Evolutionary conservation across 2,113 vertebrate genomes (phyloP).

Genomic region (Nothoprocta perdicaria): DNA sequence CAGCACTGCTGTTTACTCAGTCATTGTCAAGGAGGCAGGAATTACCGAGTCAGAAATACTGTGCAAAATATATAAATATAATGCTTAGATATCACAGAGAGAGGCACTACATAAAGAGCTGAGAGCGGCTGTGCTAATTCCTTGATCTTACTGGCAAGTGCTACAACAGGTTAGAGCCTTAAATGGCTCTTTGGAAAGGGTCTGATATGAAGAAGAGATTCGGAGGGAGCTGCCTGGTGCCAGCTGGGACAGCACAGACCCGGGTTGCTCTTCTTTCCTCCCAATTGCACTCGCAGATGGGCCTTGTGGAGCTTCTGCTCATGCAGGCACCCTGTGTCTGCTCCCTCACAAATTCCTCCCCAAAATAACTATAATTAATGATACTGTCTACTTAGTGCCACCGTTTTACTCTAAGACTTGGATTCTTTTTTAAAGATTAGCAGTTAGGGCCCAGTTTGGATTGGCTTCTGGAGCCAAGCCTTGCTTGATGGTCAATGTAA

Average conservation of each 20-base stretch:
- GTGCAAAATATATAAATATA: constrained; percentile 32
- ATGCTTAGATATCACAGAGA: background rate
- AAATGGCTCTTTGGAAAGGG: constrained; percentile 42
- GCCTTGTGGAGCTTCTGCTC: background rate
- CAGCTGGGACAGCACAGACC: background rate
- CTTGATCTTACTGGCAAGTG: constrained; percentile 33
- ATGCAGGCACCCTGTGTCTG: background rate
- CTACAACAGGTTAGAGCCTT: constrained; percentile 17
- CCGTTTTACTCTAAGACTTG: background rate
- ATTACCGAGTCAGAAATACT: constrained; percentile 71
- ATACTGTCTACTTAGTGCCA: background rate
- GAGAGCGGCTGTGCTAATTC: constrained; percentile 33
- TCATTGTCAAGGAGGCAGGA: constrained; percentile 65
- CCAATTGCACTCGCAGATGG: background rate
- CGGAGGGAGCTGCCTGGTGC: background rate
- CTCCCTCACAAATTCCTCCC: background rate
- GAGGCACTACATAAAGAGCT: constrained; percentile 2
- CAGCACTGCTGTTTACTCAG: constrained; percentile 52
- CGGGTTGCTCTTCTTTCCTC: background rate
- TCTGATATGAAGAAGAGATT: constrained; percentile 1
- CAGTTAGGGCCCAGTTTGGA: background rate
- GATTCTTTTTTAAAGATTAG: background rate
- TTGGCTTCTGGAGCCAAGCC: background rate
- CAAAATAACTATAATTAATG: background rate
- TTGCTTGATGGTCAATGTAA: background rate